Percentiles rank a stretch among this genome's conserved stretches.
Evolutionary conservation across 2,888 invertebrate species (phyloP).

Genomic region (Sphinx pinastri): DNA sequence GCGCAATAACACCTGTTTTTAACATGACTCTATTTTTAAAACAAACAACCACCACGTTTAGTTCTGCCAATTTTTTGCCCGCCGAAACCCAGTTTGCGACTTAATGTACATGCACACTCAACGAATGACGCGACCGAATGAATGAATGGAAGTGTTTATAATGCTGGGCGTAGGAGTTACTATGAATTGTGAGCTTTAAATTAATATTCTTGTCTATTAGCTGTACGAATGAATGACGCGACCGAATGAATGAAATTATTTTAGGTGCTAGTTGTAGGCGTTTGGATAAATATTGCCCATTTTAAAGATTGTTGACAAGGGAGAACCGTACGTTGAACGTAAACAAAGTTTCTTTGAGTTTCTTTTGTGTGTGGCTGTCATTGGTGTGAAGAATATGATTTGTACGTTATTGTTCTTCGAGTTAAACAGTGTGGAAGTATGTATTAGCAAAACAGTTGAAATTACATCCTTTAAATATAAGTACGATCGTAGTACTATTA

Average conservation of each 20-base stretch:
- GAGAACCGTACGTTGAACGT: not conserved
- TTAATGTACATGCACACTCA: constrained; percentile 55
- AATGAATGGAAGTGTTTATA: constrained; percentile 38
- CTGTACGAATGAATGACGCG: not conserved
- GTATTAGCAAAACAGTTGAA: not conserved
- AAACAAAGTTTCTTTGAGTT: constrained; percentile 4
- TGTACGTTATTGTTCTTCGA: not conserved
- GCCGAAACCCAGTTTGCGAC: constrained; percentile 34
- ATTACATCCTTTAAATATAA: no score
- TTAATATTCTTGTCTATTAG: not conserved
- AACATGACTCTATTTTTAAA: constrained; percentile 58
- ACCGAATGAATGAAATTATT: constrained; percentile 25
- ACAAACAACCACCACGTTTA: constrained; percentile 40
- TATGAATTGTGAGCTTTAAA: constrained; percentile 27
- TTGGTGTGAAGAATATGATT: not conserved
- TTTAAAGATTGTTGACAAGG: constrained; percentile 5
- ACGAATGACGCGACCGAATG: constrained; percentile 35
- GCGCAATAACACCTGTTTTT: constrained; percentile 66
- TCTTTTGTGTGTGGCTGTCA: not conserved
- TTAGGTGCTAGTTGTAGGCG: not conserved
- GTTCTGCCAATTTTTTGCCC: constrained; percentile 56
- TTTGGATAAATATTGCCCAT: not conserved
- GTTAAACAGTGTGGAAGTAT: not conserved
- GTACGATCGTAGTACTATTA: no score
- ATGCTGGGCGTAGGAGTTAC: constrained; percentile 36